These are phyloP conservation scores for Cordilura impudica DNA, from an alignment of 2,888 invertebrate genomes.

Conservation along the genomic window DNA sequence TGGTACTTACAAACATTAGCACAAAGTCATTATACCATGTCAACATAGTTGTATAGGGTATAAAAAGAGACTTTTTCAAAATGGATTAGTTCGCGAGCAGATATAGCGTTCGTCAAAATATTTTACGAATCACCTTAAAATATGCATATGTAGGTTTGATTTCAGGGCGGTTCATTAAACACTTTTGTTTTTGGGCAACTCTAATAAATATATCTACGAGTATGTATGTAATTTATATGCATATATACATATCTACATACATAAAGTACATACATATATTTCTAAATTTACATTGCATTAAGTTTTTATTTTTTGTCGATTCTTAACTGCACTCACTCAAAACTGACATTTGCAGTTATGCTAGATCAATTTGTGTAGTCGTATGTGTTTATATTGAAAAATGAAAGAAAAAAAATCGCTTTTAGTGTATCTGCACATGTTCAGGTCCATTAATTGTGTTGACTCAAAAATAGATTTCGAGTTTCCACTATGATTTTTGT, in stretches of 20 bases:
- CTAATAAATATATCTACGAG: too few relatives aligned
- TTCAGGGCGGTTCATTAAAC: too few relatives aligned
- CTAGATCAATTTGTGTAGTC: constrained; percentile 31
- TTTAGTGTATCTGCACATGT: constrained; percentile 48
- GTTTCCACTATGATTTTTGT: neutral
- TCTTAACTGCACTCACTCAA: constrained; percentile 57
- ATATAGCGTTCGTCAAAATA: too few relatives aligned
- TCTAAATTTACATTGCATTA: neutral
- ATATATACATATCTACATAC: constrained; percentile 36
- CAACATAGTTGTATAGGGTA: too few relatives aligned
- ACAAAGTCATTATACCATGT: too few relatives aligned
- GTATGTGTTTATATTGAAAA: neutral
- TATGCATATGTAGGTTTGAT: too few relatives aligned
- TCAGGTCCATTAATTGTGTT: constrained; percentile 56
- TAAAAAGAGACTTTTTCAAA: too few relatives aligned
- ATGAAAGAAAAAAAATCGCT: constrained; percentile 13
- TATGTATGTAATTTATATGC: too few relatives aligned
- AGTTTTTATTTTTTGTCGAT: neutral
- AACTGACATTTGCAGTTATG: constrained; percentile 60
- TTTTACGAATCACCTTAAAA: too few relatives aligned
- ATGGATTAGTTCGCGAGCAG: too few relatives aligned
- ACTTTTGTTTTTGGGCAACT: too few relatives aligned
- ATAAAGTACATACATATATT: neutral
- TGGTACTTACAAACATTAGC: too few relatives aligned
- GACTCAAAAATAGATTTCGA: constrained; percentile 36